Conservation (phyloP, 2,888 invertebrate genomes). For the Cheilosia pagana region DNA sequence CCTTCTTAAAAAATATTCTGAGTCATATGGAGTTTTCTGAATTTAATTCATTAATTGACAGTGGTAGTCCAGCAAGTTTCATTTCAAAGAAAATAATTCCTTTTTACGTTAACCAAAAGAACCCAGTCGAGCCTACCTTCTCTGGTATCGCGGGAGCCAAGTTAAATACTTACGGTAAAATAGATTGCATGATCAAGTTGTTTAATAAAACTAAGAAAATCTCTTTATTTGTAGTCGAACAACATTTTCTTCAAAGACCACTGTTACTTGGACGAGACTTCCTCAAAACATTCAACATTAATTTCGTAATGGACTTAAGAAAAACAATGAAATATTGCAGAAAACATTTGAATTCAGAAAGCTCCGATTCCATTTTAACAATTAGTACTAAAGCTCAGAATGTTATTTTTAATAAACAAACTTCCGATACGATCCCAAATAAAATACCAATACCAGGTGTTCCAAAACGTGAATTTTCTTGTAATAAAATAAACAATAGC, state of each 20-base stretch:
- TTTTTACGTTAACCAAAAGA: background rate
- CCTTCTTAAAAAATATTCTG: background rate
- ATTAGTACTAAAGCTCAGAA: too few relatives aligned
- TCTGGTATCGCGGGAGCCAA: background rate
- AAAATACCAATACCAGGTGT: too few relatives aligned
- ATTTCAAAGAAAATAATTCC: conserved; percentile 6
- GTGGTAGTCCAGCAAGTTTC: conserved; percentile 38
- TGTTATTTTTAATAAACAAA: too few relatives aligned
- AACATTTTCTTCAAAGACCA: background rate
- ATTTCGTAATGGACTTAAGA: background rate
- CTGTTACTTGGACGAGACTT: conserved; percentile 1
- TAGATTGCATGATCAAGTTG: conserved; percentile 7
- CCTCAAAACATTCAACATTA: background rate
- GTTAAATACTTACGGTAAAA: conserved; percentile 13
- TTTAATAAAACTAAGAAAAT: conserved; percentile 6
- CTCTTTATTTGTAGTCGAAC: conserved; percentile 7
- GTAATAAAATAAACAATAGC: too few relatives aligned
- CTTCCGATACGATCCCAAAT: too few relatives aligned
- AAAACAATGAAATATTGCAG: too few relatives aligned
- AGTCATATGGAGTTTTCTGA: background rate
- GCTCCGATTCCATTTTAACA: background rate
- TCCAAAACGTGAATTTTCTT: too few relatives aligned
- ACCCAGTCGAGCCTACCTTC: background rate
- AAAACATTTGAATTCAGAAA: too few relatives aligned
- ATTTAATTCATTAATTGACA: conserved; percentile 18